These are phyloP conservation scores for Tapera naevia DNA, from an alignment of 2,797 vertebrate genomes.

Conservation along the genomic window DNA sequence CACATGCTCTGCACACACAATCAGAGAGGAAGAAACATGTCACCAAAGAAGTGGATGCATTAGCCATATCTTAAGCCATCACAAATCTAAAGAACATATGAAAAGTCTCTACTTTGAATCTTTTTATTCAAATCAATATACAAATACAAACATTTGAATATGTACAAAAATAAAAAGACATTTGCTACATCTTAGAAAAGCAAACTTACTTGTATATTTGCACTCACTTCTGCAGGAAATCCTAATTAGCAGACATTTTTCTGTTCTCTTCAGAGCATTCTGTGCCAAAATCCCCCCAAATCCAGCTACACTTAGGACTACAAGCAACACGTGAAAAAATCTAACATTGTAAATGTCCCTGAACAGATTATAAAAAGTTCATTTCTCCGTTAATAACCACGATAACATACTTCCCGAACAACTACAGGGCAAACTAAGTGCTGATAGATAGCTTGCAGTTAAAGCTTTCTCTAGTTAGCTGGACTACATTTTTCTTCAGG, in stretches of 20 bases:
- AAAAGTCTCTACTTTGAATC: background rate
- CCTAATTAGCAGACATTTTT: background rate
- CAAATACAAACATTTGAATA: conserved; percentile 32
- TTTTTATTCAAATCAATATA: conserved; percentile 48
- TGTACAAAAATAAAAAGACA: conserved; percentile 39
- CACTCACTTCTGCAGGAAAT: background rate
- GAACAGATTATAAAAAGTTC: background rate
- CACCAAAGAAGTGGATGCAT: background rate
- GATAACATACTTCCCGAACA: background rate
- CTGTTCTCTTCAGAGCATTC: background rate
- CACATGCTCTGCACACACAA: background rate
- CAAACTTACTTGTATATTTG: background rate
- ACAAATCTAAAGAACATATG: background rate
- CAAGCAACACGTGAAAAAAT: background rate
- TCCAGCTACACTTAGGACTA: background rate
- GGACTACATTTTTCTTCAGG: background rate
- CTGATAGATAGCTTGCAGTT: background rate
- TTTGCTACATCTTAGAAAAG: conserved; percentile 8
- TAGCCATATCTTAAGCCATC: background rate
- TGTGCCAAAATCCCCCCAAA: background rate
- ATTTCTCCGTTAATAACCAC: background rate
- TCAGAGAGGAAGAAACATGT: background rate
- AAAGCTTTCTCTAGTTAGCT: background rate
- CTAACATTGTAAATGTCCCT: background rate
- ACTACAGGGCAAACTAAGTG: background rate